A percentile compares a stretch with the other conserved stretches of the same genome.
Conservation (phyloP, 2,888 invertebrate genomes). For the Cartodere bifasciata region DNA sequence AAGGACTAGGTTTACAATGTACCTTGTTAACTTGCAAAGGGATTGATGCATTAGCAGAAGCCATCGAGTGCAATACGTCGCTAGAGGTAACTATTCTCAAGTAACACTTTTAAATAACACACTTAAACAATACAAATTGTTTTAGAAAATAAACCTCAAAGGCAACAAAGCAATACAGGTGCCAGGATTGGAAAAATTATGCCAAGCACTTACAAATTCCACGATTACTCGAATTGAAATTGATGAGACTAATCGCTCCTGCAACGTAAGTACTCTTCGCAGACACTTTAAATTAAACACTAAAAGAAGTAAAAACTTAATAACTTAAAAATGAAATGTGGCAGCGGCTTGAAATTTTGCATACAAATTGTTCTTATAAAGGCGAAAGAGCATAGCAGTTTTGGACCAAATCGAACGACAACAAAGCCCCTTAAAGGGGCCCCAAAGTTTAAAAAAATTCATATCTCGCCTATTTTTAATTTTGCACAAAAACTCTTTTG, state of each 20-base stretch:
- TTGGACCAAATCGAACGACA: no score
- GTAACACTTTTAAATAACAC: constrained; percentile 1
- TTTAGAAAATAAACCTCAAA: constrained; percentile 30
- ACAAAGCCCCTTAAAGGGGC: no score
- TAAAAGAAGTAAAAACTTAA: no score
- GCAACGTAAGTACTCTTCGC: constrained; percentile 25
- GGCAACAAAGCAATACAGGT: constrained; percentile 31
- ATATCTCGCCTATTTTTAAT: no score
- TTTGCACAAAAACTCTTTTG: no score
- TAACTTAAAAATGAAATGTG: no score
- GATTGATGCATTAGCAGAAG: constrained; percentile 23
- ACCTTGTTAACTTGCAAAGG: constrained; percentile 30
- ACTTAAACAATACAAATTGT: constrained; percentile 7
- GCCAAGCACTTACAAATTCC: constrained; percentile 28
- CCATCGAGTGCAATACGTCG: constrained; percentile 26
- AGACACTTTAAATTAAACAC: no score
- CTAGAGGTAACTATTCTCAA: constrained; percentile 21
- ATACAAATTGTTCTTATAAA: no score
- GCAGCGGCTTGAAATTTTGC: no score
- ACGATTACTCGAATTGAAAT: constrained; percentile 29
- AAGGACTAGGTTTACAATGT: constrained; percentile 30
- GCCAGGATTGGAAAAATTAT: constrained; percentile 26
- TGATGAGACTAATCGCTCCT: constrained; percentile 28
- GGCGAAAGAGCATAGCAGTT: no score
- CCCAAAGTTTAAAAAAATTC: no score